A percentile compares a stretch with the other conserved stretches of the same genome.
Conservation (phyloP, 2,797 vertebrate genomes). For the Muscicapa comitata region DNA sequence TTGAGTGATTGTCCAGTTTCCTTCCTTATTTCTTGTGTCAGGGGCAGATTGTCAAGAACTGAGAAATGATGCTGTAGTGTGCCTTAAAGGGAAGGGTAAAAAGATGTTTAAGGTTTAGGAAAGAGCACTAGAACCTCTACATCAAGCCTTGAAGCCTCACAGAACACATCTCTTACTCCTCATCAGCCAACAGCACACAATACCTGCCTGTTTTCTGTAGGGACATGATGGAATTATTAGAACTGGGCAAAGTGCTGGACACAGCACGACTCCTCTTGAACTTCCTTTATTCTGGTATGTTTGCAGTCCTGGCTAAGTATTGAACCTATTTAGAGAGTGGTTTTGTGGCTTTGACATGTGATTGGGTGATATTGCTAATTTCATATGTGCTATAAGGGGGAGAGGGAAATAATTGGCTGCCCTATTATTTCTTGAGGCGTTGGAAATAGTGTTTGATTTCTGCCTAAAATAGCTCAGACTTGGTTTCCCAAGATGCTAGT, state of each 20-base stretch:
- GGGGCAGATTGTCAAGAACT: background rate
- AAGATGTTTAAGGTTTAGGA: background rate
- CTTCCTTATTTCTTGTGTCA: background rate
- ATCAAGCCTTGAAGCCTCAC: background rate
- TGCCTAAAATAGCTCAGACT: background rate
- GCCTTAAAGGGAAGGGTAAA: background rate
- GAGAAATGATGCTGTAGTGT: background rate
- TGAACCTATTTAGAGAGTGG: background rate
- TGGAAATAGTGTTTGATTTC: conserved; percentile 1
- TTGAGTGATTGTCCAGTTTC: background rate
- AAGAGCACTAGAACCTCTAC: background rate
- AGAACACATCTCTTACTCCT: background rate
- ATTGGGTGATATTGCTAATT: background rate
- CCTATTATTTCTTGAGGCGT: background rate
- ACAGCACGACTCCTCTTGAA: background rate
- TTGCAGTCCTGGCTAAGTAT: background rate
- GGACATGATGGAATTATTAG: background rate
- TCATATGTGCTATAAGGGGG: background rate
- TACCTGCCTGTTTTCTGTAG: background rate
- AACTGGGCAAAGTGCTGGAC: background rate
- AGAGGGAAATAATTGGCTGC: background rate
- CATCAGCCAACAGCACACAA: background rate
- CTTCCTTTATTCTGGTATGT: background rate
- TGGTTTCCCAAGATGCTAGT: background rate
- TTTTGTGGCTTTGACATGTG: background rate